Base-by-base conservation (phyloP, 2,888 invertebrate genomes). In the Deroplatys truncata region DNA sequence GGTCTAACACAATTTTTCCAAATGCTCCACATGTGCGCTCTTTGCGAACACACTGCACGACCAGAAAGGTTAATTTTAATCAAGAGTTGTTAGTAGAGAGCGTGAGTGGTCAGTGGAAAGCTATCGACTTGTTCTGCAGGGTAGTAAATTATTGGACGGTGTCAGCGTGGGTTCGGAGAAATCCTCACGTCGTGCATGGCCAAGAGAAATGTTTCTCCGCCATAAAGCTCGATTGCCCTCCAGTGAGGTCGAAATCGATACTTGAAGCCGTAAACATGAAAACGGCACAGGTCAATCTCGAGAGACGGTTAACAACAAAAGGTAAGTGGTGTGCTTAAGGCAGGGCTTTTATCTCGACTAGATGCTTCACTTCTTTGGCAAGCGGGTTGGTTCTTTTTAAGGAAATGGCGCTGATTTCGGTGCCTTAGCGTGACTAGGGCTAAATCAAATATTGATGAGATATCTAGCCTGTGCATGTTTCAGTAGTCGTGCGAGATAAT, bases 171-270 rank as follows among this genome's bases (percentile, higher is more conserved):
- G 85, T 49, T 49, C 49, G 25, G 16, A 49, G 85, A 85, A 85
- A 85, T 85, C 85, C 85, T 28, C 85, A 85, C 85, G 85, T 85
- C 49, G 25, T 85, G 85, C 85, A 85, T 85, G 85, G 49, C 49
- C 28, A 49, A 85, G 49, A 49, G 85, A 72, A 72, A 72, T 72
- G 56, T 72, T 72, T 72, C 56, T 72, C 49, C n/a, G 85, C 85
- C 85, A 85, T 85, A 49, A 85, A 85, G 43, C 49, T 85, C 85
- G 85, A 85, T 85, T 85, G 85, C 85, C n/a, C 49, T 49, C 49
- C 43, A 43, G 28, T 31, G 28, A 84, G 35, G 20, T 25, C n/a
- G 31, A 28, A 85, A 85, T 85, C 85, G 35, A 85, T 85, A 85
- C 35, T 31, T n/a, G 28, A 35, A 85, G 31, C 25, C 31, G 35